Evolutionary conservation across 2,888 invertebrate species (phyloP), one percentile per base, ranked within the genome.

Genomic region (Agrochola lychnidis): DNA sequence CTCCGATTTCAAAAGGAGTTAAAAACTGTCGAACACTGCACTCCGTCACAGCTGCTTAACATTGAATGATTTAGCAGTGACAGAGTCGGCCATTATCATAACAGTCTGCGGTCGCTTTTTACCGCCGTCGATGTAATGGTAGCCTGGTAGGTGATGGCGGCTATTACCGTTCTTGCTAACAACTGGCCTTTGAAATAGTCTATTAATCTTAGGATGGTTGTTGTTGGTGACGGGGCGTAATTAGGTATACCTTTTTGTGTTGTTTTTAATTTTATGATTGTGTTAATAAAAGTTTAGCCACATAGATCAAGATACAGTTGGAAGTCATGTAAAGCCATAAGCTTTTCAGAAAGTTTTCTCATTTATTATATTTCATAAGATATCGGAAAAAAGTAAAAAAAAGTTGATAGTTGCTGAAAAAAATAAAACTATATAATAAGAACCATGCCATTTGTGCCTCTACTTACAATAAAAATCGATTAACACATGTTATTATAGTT

Each of bases 1-100:
- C 53, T 66, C 2, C 70, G 36, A 71, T 84, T 73, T 48, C 45
- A 83, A 84, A 70, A 40, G 72, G 70, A 78, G 36, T 74, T 71
- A 71, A 82, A 78, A 84, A 85, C 71, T 67, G 6, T 69, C 4
- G 36, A 22, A 63, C 80, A 73, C 14, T 74, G 71, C 79, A 45
- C 73, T 59, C 10, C 78, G 79, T 82, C 82, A 82, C 68, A 70
- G 51, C 40, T 72, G 59, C 56, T 87, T 78, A 83, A 25, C 77
- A 62, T 16, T 83, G 87, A 88, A 79, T 87, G 87, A 87, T 87
- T 85, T 85, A 78, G 42, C 72, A 76, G 73, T 76, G 79, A 71
- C 81, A 84, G 76, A 77, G 66, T 19, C 69, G 25, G 68, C 82
- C 77, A 85, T 86, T 87, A 87, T 79, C 66, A 83, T 83, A 84